Conservation (phyloP, 2,113 vertebrate genomes). For the Istiophorus platypterus region DNA sequence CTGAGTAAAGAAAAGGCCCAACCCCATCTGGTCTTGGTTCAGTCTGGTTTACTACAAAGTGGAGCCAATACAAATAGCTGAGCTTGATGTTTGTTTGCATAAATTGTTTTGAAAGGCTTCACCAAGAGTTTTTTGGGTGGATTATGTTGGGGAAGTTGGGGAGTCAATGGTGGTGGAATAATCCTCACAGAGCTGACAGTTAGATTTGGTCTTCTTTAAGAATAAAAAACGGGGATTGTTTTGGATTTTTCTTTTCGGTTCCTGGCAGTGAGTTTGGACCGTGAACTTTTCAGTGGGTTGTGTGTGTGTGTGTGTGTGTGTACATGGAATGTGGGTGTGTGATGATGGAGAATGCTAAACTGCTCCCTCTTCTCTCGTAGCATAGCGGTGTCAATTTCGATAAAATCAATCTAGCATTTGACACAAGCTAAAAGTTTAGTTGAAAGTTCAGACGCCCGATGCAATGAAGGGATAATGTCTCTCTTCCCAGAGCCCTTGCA, state of each 20-base stretch:
- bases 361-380: constrained; percentile 56
- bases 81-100: constrained; percentile 97
- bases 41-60: constrained; percentile 91
- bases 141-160: constrained; percentile 88
- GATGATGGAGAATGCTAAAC: constrained; percentile 57
- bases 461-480: constrained; percentile 61
- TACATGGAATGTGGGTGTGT: constrained; percentile 44
- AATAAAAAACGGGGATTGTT: constrained; percentile 64
- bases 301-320: constrained; percentile 26
- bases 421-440: constrained; percentile 78
- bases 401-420: constrained; percentile 72
- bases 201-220: constrained; percentile 75
- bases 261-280: constrained; percentile 64
- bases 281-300: constrained; percentile 67
- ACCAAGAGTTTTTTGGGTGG: constrained; percentile 89
- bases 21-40: constrained; percentile 95
- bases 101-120: constrained; percentile 99
- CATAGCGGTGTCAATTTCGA: constrained; percentile 72
- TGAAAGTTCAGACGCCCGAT: constrained; percentile 65
- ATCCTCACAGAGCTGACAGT: constrained; percentile 80
- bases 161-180: constrained; percentile 82
- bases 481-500: constrained; percentile 66
- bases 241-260: constrained; percentile 69
- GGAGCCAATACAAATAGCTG: constrained; percentile 97
- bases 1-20: constrained; percentile 67